These are phyloP conservation scores for Notiomystis cincta DNA, from an alignment of 2,113 vertebrate species.

Conservation along the genomic window DNA sequence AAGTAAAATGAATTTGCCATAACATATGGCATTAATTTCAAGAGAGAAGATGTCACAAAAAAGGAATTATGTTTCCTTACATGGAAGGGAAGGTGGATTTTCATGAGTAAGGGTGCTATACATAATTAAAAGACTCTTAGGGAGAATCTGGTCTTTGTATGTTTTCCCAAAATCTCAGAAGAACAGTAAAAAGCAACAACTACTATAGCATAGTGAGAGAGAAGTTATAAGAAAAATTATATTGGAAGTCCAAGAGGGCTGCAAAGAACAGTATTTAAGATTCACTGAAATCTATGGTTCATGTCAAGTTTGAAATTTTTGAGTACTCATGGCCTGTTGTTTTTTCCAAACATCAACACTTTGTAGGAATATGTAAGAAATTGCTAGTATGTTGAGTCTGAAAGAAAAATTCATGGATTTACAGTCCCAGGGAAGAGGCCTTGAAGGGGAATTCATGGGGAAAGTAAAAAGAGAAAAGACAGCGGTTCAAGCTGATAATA, in stretches of 20 bases:
- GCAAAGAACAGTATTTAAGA: not conserved
- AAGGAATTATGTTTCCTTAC: not conserved
- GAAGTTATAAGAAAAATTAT: not conserved
- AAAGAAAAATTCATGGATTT: not conserved
- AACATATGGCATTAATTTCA: not conserved
- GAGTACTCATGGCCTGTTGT: not conserved
- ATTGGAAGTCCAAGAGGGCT: not conserved
- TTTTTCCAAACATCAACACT: not conserved
- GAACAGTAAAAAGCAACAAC: not conserved
- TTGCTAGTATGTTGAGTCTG: not conserved
- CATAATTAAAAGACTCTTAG: not conserved
- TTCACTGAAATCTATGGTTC: not conserved
- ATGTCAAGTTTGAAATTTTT: not conserved
- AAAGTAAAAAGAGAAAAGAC: not conserved
- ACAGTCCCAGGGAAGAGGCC: not conserved
- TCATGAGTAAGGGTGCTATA: not conserved
- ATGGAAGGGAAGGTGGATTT: not conserved
- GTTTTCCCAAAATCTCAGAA: not conserved
- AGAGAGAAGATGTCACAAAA: not conserved
- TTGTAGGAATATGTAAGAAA: not conserved
- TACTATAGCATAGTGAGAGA: not conserved
- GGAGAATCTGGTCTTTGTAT: not conserved
- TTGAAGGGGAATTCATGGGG: not conserved
- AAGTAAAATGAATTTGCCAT: not conserved
- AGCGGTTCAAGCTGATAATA: not conserved